Conservation (phyloP, 2,113 vertebrate species). For the Picathartes gymnocephalus region DNA sequence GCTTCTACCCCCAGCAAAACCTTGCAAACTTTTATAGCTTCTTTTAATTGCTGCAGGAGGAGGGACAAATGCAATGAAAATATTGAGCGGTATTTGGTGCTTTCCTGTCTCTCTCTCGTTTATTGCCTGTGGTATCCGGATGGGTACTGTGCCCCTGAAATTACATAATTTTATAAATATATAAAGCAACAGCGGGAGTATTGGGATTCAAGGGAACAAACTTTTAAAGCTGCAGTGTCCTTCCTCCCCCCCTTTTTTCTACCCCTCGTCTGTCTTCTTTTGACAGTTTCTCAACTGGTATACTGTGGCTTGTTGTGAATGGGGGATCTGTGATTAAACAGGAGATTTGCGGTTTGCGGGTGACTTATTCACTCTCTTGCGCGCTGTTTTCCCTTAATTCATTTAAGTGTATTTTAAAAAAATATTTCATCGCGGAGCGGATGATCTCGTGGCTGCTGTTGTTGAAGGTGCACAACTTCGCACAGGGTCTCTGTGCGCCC, state of each 20-base stretch:
- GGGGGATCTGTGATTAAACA: conserved; percentile 23
- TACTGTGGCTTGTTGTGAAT: conserved; percentile 11
- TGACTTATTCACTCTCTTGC: conserved; percentile 1
- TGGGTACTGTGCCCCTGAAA: conserved; percentile 46
- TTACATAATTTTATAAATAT: conserved; percentile 66
- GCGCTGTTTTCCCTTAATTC: conserved; percentile 7
- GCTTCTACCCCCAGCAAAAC: conserved; percentile 55
- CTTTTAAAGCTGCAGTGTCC: conserved; percentile 76
- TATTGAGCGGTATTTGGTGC: background rate
- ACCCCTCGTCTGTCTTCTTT: conserved; percentile 42
- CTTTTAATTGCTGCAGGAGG: conserved; percentile 62
- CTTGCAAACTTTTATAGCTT: conserved; percentile 76
- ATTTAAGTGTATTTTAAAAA: background rate
- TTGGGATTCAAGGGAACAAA: conserved; percentile 69
- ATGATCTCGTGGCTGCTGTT: background rate
- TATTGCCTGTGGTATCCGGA: background rate
- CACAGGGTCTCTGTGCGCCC: background rate
- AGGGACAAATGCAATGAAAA: conserved; percentile 20
- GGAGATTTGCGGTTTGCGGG: conserved; percentile 29
- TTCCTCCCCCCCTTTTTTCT: conserved; percentile 16
- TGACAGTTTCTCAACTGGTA: conserved; percentile 58
- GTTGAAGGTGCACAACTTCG: conserved; percentile 18
- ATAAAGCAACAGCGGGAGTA: conserved; percentile 42
- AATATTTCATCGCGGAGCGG: background rate
- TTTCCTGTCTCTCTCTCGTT: background rate